A percentile compares a stretch with the other conserved stretches of the same genome.
These are phyloP conservation scores for Rhamnusium bicolor DNA, from an alignment of 2,888 invertebrate genomes.

Conservation along the genomic window DNA sequence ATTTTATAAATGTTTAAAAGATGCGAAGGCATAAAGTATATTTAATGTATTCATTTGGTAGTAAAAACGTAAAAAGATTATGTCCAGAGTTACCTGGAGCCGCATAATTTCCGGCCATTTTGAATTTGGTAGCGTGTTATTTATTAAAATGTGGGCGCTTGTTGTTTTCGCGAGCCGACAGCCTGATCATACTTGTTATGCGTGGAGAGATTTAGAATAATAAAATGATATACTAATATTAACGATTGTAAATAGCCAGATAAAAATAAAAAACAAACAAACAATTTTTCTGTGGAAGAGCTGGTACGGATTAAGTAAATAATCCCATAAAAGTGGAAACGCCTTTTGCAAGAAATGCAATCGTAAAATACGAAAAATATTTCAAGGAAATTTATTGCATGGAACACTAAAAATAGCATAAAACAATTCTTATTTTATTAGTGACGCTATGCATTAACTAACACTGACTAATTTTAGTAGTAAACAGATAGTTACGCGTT, in stretches of 20 bases:
- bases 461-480: conserved; percentile 18
- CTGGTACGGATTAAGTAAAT: background rate
- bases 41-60: no score
- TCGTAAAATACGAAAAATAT: background rate
- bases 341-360: background rate
- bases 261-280: background rate
- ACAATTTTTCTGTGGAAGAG: background rate
- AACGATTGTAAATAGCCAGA: background rate
- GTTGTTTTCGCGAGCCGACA: background rate
- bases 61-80: no score
- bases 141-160: background rate
- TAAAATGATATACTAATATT: background rate
- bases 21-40: no score
- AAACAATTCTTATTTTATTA: conserved; percentile 15
- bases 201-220: background rate
- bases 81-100: background rate
- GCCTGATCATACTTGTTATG: background rate
- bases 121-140: background rate
- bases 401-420: conserved; percentile 17
- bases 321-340: background rate
- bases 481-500: background rate
- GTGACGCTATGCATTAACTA: conserved; percentile 12
- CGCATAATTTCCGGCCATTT: background rate
- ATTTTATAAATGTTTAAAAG: no score
- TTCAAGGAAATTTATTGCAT: conserved; percentile 14